phyloP scores from a whole-genome alignment of 1,140 invertebrate species.

The Pseudomyrmex pallidus region DNA sequence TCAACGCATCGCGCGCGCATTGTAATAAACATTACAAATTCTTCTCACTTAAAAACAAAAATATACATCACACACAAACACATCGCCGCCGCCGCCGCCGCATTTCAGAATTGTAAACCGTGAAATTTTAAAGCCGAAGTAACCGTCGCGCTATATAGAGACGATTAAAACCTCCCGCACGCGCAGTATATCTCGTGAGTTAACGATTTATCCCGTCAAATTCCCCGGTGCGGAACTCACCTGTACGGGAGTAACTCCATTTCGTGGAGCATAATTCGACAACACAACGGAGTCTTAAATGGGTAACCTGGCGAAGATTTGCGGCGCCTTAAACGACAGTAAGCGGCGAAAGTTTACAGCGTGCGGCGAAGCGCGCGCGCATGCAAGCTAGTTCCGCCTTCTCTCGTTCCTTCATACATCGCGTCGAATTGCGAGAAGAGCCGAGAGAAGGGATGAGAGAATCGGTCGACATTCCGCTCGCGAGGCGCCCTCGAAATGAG shows the following conservation, averaged over 20 bases:
- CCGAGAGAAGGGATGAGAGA: not conserved
- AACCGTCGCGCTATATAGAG: not conserved
- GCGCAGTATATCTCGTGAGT: not conserved
- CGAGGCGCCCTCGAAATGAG: constrained; percentile 44
- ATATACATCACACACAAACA: too few species aligned
- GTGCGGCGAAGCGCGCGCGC: constrained; percentile 33
- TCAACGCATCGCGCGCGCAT: not conserved
- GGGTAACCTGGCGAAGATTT: constrained; percentile 70
- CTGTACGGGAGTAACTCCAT: constrained; percentile 42
- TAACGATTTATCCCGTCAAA: constrained; percentile 13
- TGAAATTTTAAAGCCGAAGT: constrained; percentile 15
- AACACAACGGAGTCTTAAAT: constrained; percentile 13
- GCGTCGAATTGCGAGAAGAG: not conserved
- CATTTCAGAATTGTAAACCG: not conserved
- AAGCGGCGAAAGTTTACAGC: constrained; percentile 69
- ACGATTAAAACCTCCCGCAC: constrained; percentile 17
- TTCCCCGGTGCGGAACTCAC: not conserved
- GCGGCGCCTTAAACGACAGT: constrained; percentile 74
- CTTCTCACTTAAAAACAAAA: too few species aligned
- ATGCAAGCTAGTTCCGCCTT: constrained; percentile 29
- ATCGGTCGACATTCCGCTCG: constrained; percentile 22
- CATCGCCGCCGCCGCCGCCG: too few species aligned
- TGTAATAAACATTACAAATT: constrained; percentile 8
- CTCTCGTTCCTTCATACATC: constrained; percentile 34
- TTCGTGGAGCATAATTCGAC: constrained; percentile 25